Evolutionary conservation across 1,140 invertebrate species (phyloP), one percentile per base, ranked within the genome.

Genomic region (Trichonephila inaurata): DNA sequence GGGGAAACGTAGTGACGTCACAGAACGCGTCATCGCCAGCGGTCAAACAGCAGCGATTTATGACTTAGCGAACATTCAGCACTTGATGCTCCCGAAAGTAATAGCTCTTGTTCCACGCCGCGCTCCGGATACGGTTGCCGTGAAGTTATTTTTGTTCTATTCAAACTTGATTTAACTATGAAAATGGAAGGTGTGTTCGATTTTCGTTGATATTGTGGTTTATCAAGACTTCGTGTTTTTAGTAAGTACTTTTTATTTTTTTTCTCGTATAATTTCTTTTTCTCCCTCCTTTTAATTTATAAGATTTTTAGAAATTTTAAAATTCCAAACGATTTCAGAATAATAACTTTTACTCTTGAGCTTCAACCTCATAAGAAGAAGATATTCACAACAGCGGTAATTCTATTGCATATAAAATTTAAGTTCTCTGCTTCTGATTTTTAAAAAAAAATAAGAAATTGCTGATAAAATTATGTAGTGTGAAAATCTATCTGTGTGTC

Each of bases 21-120:
- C 24, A 2, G 1, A 28, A 10, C 66, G 24, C 66, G 66, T 69
- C 66, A 69, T 69, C 66, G 12, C 10, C 7, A 69, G 66, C n/a
- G 66, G 66, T 69, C 66, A 69, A 69, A 21, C 66, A 69, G 66
- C 66, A 69, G 66, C 24, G n/a, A 69, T 69, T 69, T 69, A 69
- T 69, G 66, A 28, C 66, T 69, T 69, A 12, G 24, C 1, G 66
- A 69, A 69, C 66, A 69, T 21, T 69, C 66, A 5, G 14, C 66
- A 69, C 66, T 69, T 69, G 66, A 24, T 69, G 66, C 66, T 69
- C 66, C 10, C 14, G n/a, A 28, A 69, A 24, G 21, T 69, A n/a
- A 2, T 24, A n/a, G 66, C 66, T 69, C 66, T 69, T 69, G 66
- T 69, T 69, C 24, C 66, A 14, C 66, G 24, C n/a, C n/a, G 19